Conservation (phyloP, 2,113 vertebrate genomes). For the Coptodon rendalli region DNA sequence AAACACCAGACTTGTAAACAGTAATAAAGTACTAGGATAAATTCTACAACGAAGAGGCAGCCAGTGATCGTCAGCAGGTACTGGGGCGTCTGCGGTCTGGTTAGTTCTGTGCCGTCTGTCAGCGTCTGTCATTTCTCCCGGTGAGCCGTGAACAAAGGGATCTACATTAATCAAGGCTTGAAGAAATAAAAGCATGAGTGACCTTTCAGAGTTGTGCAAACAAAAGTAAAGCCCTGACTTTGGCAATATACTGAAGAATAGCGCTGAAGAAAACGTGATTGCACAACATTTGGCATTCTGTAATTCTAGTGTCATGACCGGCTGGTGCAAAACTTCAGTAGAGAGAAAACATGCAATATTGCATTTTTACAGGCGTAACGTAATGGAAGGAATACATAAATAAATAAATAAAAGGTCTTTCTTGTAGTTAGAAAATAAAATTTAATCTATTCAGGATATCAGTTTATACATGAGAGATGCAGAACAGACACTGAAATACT, state of each 20-base stretch:
- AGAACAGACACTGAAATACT: conserved; percentile 49
- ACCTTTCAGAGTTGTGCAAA: neutral
- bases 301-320: neutral
- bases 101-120: neutral
- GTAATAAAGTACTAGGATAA: neutral
- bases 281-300: neutral
- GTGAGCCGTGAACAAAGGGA: neutral
- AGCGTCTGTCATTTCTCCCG: neutral
- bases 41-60: neutral
- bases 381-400: neutral
- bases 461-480: conserved; percentile 54
- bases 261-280: neutral
- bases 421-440: conserved; percentile 63
- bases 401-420: neutral
- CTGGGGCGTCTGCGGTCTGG: neutral
- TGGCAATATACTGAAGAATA: neutral
- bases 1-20: neutral
- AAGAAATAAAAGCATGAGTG: neutral
- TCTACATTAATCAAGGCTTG: neutral
- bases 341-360: neutral
- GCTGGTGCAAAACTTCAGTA: neutral
- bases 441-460: conserved; percentile 62
- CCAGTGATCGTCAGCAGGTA: neutral
- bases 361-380: neutral
- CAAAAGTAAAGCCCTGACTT: conserved; percentile 1